Evolutionary conservation across 1,140 invertebrate species (phyloP).

Genomic region (Eumaeus atala): DNA sequence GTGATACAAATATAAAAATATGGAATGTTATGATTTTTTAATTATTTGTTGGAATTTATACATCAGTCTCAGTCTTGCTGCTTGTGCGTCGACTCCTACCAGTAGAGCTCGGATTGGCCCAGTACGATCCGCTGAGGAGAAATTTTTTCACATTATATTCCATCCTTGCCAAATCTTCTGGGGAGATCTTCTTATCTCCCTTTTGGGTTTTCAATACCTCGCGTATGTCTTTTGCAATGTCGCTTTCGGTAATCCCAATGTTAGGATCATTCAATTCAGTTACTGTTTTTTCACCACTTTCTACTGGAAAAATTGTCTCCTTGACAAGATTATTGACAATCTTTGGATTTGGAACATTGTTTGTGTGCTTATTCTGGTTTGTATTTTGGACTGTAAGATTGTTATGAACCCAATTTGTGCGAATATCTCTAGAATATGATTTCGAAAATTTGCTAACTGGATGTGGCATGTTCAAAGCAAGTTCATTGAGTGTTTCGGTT

Average conservation of each 20-base stretch:
- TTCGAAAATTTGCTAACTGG: constrained; percentile 65
- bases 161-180: constrained; percentile 76
- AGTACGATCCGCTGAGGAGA: constrained; percentile 75
- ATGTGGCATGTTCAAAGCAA: constrained; percentile 64
- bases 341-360: constrained; percentile 27
- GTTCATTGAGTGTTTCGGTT: constrained; percentile 58
- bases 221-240: constrained; percentile 42
- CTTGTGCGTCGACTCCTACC: constrained; percentile 62
- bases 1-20: constrained; percentile 25
- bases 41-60: constrained; percentile 47
- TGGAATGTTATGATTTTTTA: constrained; percentile 42
- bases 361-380: constrained; percentile 33
- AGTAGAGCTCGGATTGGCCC: constrained; percentile 59
- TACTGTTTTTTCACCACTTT: constrained; percentile 45
- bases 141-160: constrained; percentile 79
- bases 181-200: constrained; percentile 50
- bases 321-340: constrained; percentile 46
- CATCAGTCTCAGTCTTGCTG: constrained; percentile 75
- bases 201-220: constrained; percentile 37
- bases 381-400: constrained; percentile 32
- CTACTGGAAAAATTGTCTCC: constrained; percentile 63
- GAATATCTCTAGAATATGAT: constrained; percentile 39
- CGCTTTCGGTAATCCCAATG: constrained; percentile 21
- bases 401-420: constrained; percentile 43
- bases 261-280: constrained; percentile 43